A percentile compares a stretch with the other conserved stretches of the same genome.
phyloP scores from a whole-genome alignment of 2,113 vertebrate genomes.

The Leucosticte australis region DNA sequence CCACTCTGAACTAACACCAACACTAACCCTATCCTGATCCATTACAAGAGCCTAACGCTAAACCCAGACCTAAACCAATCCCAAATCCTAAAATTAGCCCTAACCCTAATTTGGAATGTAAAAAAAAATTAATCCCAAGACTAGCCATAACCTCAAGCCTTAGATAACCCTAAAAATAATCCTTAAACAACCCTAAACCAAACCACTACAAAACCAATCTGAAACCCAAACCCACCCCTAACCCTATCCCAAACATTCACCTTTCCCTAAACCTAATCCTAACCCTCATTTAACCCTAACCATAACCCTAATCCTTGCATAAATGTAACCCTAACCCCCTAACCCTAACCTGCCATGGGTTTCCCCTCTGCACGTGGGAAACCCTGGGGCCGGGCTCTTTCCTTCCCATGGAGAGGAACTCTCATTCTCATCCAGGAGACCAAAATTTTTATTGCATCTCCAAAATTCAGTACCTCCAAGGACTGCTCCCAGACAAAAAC shows the following conservation, averaged over 20 bases:
- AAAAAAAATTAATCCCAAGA: background rate
- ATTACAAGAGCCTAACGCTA: background rate
- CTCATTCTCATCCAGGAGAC: background rate
- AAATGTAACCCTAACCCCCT: background rate
- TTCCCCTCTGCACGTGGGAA: background rate
- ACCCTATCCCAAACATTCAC: background rate
- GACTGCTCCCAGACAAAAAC: background rate
- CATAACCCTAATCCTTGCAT: background rate
- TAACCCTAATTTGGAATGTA: rapidly evolving
- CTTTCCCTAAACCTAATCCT: background rate
- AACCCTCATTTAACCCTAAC: background rate
- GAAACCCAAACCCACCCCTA: background rate
- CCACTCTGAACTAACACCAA: background rate
- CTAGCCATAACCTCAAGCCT: background rate
- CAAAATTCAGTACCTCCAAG: background rate
- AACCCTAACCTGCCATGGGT: background rate
- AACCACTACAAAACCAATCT: background rate
- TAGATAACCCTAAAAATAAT: background rate
- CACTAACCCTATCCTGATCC: background rate
- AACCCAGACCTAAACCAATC: background rate
- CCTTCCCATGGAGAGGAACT: background rate
- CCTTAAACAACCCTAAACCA: background rate
- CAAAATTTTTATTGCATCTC: background rate
- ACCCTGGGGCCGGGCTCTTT: background rate
- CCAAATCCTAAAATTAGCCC: background rate